Percentiles rank a stretch among this genome's conserved stretches.
These are phyloP conservation scores for Perca schrenkii DNA, from an alignment of 2,113 vertebrate species.

Conservation along the genomic window DNA sequence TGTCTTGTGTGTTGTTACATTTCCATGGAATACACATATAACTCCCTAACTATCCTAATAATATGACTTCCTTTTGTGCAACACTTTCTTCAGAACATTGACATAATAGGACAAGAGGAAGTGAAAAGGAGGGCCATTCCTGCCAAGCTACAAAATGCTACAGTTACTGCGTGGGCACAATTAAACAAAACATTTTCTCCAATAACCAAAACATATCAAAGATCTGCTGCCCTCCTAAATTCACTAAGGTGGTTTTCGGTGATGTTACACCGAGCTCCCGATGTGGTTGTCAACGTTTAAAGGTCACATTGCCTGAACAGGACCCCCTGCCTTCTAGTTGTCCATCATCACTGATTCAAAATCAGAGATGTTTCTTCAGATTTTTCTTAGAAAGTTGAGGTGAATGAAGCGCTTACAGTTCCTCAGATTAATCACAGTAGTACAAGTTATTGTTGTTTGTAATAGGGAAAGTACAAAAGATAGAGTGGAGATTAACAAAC, in stretches of 20 bases:
- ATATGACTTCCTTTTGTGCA: not conserved
- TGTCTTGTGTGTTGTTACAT: too few species aligned
- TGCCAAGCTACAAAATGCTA: not conserved
- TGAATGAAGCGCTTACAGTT: not conserved
- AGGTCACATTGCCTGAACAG: not conserved
- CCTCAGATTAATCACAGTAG: slow-evolving; percentile 11
- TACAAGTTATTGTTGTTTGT: slow-evolving; percentile 5
- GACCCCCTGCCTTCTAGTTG: rapidly evolving
- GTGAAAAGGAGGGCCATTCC: not conserved
- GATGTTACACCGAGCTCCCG: not conserved
- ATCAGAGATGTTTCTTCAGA: not conserved
- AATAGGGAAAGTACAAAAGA: rapidly evolving
- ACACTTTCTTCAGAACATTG: rapidly evolving
- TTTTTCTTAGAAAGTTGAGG: rapidly evolving
- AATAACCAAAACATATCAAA: not conserved
- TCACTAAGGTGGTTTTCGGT: not conserved
- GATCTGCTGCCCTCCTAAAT: not conserved
- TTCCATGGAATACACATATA: not conserved
- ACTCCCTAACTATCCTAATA: rapidly evolving
- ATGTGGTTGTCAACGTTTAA: not conserved
- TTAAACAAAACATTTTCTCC: rapidly evolving
- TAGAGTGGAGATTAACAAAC: rapidly evolving
- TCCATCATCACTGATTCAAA: not conserved
- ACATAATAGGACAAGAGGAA: rapidly evolving
- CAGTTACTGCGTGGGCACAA: rapidly evolving